Conservation (phyloP, 2,113 vertebrate genomes). For the Herpetotheres cachinnans region DNA sequence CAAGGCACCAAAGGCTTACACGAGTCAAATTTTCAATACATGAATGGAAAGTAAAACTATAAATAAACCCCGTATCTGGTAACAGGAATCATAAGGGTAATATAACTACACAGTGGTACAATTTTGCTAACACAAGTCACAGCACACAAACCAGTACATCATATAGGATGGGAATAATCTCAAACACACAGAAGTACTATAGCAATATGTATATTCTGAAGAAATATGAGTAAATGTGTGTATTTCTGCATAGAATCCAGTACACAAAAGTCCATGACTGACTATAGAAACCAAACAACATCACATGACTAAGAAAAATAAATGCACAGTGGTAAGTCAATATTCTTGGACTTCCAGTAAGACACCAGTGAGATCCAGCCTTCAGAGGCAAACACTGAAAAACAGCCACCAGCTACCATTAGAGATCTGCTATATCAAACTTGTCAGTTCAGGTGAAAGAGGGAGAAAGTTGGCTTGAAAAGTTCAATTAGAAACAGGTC, state of each 20-base stretch:
- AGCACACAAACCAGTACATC: neutral
- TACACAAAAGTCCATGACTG: neutral
- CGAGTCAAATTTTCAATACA: neutral
- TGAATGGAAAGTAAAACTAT: neutral
- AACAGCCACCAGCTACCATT: neutral
- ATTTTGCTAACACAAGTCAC: neutral
- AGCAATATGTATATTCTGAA: neutral
- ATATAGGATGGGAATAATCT: neutral
- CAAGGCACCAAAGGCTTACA: neutral
- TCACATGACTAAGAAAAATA: neutral
- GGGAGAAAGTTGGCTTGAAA: neutral
- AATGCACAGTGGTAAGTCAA: neutral
- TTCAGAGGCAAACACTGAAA: neutral
- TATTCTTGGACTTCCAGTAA: neutral
- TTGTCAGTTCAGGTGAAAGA: neutral
- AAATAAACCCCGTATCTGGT: neutral
- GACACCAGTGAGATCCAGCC: neutral
- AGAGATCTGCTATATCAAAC: neutral
- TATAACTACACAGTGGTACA: neutral
- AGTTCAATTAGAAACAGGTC: neutral
- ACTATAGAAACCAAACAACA: neutral
- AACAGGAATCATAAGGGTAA: neutral
- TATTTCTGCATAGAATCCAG: neutral
- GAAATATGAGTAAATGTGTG: neutral
- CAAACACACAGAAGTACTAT: neutral